Evolutionary conservation across 2,888 invertebrate genomes (phyloP).

Genomic region (Ferdinandea cuprea): DNA sequence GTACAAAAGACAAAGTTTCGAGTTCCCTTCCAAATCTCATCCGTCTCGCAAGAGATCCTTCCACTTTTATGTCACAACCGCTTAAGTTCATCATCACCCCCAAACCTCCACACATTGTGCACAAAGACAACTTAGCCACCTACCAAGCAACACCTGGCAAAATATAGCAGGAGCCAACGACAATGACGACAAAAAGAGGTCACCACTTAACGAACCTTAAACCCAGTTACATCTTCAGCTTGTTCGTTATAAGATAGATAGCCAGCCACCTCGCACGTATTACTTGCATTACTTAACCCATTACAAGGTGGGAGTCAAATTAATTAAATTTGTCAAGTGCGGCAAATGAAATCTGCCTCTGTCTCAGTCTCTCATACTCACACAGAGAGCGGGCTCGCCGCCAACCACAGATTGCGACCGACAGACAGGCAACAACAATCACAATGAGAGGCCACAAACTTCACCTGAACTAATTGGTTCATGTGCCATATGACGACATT

Average conservation of each 20-base stretch:
- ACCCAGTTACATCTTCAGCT: constrained; percentile 13
- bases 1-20: constrained; percentile 60
- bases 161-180: constrained; percentile 21
- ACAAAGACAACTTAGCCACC: constrained; percentile 6
- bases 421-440: constrained; percentile 53
- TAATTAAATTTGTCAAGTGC: constrained; percentile 74
- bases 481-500: constrained; percentile 56
- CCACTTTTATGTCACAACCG: constrained; percentile 51
- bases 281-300: constrained; percentile 63
- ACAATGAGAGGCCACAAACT: constrained; percentile 21
- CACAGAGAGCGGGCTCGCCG: too few relatives aligned
- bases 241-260: constrained; percentile 17
- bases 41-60: constrained; percentile 59
- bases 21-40: constrained; percentile 62
- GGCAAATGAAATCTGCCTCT: constrained; percentile 42
- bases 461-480: constrained; percentile 61
- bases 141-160: too few relatives aligned
- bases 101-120: neutral
- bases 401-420: constrained; percentile 17
- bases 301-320: constrained; percentile 61
- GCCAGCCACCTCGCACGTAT: constrained; percentile 28
- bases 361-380: neutral
- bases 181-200: constrained; percentile 41
- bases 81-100: constrained; percentile 34
- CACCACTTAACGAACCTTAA: constrained; percentile 45